Evolutionary conservation across 2,888 invertebrate genomes (phyloP), one percentile per base, ranked within the genome.

Genomic region (Sialis fuliginosa): DNA sequence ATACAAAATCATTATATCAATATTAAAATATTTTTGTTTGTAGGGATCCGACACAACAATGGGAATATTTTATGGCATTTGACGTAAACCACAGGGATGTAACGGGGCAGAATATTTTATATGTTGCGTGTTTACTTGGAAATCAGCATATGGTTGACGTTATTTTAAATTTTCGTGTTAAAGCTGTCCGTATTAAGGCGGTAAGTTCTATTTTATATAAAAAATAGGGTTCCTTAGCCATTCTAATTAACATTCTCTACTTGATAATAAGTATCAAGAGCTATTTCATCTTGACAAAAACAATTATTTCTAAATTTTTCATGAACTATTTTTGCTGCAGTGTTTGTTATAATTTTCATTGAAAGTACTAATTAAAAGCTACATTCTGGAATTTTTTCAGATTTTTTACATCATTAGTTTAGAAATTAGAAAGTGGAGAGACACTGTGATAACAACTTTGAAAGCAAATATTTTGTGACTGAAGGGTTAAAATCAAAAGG

Each of bases 1-100:
- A 10, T 47, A 33, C 49, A 39, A 39, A 13, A 35, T 44, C 45
- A n/a, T 22, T 46, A 37, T 12, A 8, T 40, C 33, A 39, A 8
- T 40, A 46, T n/a, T 31, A 10, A n/a, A 42, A 10, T 10, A 41
- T 30, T 35, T 44, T 43, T 45, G 43, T 57, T 49, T 63, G 48
- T 65, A 79, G 81, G 48, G 87, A 88, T 60, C 67, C 72, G 34
- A 70, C 75, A 2, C 82, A 82, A 12, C 74, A 79, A 47, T 85
- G 80, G 74, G 86, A 88, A 61, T 96, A 89, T 68, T 73, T 75
- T 30, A 75, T 86, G 63, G 81, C 92, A n/a, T 91, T 93, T 61
- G 93, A 96, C 65, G 75, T 95, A 44, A 97, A 97, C 66, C 80
- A 84, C 41, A 77, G 82, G 53, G 92, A 92, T 66, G 87, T 84